Evolutionary conservation across 2,888 invertebrate genomes (phyloP).

Genomic region (Campaea margaritaria): DNA sequence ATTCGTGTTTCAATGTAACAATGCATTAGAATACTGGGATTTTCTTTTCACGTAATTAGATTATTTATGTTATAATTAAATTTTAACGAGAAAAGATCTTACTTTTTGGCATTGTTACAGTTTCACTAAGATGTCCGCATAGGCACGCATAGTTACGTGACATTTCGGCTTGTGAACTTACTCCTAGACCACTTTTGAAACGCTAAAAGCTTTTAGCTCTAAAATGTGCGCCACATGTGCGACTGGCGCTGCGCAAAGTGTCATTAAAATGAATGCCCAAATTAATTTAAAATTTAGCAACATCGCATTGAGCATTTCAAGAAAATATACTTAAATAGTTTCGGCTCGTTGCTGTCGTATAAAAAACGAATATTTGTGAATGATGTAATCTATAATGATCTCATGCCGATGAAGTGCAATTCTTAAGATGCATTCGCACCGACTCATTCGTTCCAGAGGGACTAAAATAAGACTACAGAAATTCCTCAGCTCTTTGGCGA

Average conservation of each 20-base stretch:
- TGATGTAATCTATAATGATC: slow-evolving; percentile 22
- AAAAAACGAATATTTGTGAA: not conserved
- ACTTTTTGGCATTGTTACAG: not conserved
- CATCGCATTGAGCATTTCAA: too few relatives aligned
- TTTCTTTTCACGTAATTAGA: too few relatives aligned
- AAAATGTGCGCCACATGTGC: slow-evolving; percentile 31
- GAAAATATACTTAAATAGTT: not conserved
- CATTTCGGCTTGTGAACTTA: slow-evolving; percentile 31
- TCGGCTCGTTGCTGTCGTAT: not conserved
- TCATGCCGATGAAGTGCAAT: slow-evolving; percentile 17
- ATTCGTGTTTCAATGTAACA: too few relatives aligned
- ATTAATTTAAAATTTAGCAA: too few relatives aligned
- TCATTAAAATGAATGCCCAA: slow-evolving; percentile 9
- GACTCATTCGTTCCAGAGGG: slow-evolving; percentile 44
- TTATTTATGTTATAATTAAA: too few relatives aligned
- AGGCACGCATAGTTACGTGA: slow-evolving; percentile 29
- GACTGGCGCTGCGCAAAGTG: slow-evolving; percentile 15
- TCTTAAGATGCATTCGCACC: slow-evolving; percentile 14
- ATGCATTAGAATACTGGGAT: too few relatives aligned
- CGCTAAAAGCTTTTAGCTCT: slow-evolving; percentile 19
- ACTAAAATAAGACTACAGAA: slow-evolving; percentile 55
- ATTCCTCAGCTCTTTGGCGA: slow-evolving; percentile 45
- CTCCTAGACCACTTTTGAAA: slow-evolving; percentile 33
- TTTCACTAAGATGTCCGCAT: slow-evolving; percentile 13
- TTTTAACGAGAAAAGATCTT: too few relatives aligned